A percentile compares a stretch with the other conserved stretches of the same genome.
Conservation (phyloP, 1,140 invertebrate genomes). For the Drosophila equinoxialis region DNA sequence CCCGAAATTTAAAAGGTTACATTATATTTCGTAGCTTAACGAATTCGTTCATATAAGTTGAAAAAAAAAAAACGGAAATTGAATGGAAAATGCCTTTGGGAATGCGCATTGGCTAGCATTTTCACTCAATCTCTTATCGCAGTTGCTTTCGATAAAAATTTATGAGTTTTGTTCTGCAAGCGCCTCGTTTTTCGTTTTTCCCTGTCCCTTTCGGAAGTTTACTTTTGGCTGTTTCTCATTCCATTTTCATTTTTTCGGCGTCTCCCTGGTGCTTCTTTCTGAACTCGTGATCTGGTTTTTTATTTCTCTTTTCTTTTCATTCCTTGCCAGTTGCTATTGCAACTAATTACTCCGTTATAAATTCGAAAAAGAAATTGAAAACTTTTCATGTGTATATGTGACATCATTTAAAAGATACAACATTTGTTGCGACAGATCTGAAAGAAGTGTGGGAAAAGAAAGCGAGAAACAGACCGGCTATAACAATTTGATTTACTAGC, state of each 20-base stretch:
- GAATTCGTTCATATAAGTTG: not conserved
- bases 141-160: constrained; percentile 37
- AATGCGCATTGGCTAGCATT: constrained; percentile 1
- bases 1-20: not conserved
- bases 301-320: not conserved
- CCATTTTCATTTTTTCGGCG: constrained; percentile 33
- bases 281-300: not conserved
- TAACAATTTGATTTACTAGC: constrained; percentile 71
- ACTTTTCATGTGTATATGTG: constrained; percentile 28
- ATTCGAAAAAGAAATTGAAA: constrained; percentile 16
- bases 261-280: not conserved
- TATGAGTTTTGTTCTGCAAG: constrained; percentile 32
- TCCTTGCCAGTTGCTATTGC: not conserved
- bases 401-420: constrained; percentile 57
- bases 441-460: constrained; percentile 13
- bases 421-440: not conserved
- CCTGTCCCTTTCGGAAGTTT: constrained; percentile 33
- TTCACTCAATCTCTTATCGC: constrained; percentile 3
- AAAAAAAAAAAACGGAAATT: constrained; percentile 1
- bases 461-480: constrained; percentile 34
- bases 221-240: constrained; percentile 25
- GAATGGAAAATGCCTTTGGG: constrained; percentile 13
- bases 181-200: not conserved
- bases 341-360: constrained; percentile 7
- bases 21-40: not conserved